Evolutionary conservation across 2,797 vertebrate genomes (phyloP).

Genomic region (Pangasius mekongensis): DNA sequence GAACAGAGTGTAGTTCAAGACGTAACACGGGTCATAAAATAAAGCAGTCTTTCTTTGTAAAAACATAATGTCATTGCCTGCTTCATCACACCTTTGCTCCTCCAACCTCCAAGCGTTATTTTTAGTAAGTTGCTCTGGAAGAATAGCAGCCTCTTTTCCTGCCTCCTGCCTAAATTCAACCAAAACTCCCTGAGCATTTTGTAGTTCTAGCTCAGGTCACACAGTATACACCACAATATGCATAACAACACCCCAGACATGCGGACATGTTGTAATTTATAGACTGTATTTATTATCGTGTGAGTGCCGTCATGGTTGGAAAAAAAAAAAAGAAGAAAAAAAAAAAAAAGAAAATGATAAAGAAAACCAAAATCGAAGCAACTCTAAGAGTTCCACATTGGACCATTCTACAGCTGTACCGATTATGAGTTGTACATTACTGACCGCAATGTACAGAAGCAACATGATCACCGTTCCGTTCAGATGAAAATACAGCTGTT

Average conservation of each 20-base stretch:
- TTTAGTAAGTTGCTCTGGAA: background rate
- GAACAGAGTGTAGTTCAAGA: background rate
- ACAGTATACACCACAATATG: background rate
- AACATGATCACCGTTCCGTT: background rate
- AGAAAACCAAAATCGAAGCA: conserved; percentile 1
- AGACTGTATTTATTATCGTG: conserved; percentile 36
- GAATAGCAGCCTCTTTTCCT: background rate
- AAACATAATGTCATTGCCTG: background rate
- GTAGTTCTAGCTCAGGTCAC: background rate
- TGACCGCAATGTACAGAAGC: background rate
- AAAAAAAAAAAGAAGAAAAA: background rate
- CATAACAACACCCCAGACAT: background rate
- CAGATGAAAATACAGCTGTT: conserved; percentile 19
- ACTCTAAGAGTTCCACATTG: background rate
- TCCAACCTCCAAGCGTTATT: conserved; percentile 1
- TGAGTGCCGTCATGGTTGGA: background rate
- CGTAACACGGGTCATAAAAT: background rate
- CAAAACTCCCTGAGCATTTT: background rate
- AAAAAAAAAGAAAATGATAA: background rate
- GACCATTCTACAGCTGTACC: background rate
- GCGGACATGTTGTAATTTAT: background rate
- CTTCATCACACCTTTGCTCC: background rate
- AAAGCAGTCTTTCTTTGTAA: background rate
- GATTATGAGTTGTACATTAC: background rate
- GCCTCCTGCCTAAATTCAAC: background rate